Evolutionary conservation across 2,113 vertebrate species (phyloP).

Genomic region (Onychostoma macrolepis): DNA sequence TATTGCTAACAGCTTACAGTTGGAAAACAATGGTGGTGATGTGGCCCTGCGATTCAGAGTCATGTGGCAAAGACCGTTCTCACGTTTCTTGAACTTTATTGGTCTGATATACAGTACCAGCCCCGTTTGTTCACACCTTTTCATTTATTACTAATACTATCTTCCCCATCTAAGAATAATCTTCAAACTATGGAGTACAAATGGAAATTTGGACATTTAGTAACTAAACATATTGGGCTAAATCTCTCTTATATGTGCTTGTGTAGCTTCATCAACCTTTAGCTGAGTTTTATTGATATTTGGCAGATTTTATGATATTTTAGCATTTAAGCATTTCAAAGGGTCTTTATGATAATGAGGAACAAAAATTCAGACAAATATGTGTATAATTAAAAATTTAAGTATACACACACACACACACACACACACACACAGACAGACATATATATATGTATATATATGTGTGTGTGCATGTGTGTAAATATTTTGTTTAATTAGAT

Average conservation of each 20-base stretch:
- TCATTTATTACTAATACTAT: neutral
- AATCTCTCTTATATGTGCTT: neutral
- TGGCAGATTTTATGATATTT: neutral
- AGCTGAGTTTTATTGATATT: neutral
- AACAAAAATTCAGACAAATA: too few species aligned
- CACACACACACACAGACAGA: too few species aligned
- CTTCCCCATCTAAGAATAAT: neutral
- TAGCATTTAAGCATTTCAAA: too few species aligned
- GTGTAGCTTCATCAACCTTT: too few species aligned
- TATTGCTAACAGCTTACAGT: constrained; percentile 47
- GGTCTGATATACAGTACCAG: neutral
- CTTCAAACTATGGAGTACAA: neutral
- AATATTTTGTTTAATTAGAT: too few species aligned
- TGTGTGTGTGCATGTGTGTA: too few species aligned
- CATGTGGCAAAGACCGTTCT: neutral
- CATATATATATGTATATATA: too few species aligned
- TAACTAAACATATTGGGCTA: neutral
- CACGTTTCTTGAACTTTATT: neutral
- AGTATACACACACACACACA: too few species aligned
- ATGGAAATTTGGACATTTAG: neutral
- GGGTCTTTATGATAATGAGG: too few species aligned
- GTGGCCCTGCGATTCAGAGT: neutral
- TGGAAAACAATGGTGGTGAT: constrained; percentile 48
- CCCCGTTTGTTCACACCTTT: neutral
- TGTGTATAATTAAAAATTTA: too few species aligned